Conservation (phyloP, 2,888 invertebrate species). For the Volucella inanis region DNA sequence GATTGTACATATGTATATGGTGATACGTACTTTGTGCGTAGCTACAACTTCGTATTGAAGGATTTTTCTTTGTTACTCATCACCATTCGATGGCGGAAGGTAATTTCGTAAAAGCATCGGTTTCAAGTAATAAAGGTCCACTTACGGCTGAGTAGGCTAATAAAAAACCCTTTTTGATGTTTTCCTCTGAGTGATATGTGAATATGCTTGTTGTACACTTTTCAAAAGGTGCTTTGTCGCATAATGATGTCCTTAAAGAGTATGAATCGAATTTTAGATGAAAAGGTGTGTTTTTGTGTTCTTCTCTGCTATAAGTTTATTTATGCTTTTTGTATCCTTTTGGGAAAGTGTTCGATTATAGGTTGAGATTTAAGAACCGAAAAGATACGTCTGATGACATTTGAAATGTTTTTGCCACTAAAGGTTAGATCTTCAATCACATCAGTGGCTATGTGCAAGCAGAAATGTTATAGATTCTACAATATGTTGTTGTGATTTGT, state of each 20-base stretch:
- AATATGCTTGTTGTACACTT: constrained; percentile 44
- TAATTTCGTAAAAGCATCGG: constrained; percentile 63
- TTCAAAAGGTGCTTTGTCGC: constrained; percentile 60
- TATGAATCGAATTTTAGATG: constrained; percentile 37
- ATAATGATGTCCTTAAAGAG: constrained; percentile 50
- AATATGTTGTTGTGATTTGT: too few relatives aligned
- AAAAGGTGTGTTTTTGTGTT: not conserved
- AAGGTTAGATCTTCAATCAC: too few relatives aligned
- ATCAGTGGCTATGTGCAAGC: too few relatives aligned
- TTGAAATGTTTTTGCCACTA: too few relatives aligned
- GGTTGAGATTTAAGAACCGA: too few relatives aligned
- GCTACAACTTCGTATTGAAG: constrained; percentile 26
- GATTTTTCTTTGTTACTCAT: constrained; percentile 34
- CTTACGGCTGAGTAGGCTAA: constrained; percentile 52
- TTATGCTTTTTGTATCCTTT: too few relatives aligned
- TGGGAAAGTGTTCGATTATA: too few relatives aligned
- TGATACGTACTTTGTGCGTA: constrained; percentile 21
- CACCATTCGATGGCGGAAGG: constrained; percentile 46
- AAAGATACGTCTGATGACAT: too few relatives aligned
- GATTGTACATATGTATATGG: too few relatives aligned
- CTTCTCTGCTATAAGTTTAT: too few relatives aligned
- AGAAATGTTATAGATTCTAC: too few relatives aligned
- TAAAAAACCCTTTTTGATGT: constrained; percentile 67
- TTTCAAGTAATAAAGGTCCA: constrained; percentile 63
- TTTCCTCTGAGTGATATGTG: constrained; percentile 51